These are phyloP conservation scores for Lochmaea crataegi DNA, from an alignment of 2,888 invertebrate genomes.

Conservation along the genomic window DNA sequence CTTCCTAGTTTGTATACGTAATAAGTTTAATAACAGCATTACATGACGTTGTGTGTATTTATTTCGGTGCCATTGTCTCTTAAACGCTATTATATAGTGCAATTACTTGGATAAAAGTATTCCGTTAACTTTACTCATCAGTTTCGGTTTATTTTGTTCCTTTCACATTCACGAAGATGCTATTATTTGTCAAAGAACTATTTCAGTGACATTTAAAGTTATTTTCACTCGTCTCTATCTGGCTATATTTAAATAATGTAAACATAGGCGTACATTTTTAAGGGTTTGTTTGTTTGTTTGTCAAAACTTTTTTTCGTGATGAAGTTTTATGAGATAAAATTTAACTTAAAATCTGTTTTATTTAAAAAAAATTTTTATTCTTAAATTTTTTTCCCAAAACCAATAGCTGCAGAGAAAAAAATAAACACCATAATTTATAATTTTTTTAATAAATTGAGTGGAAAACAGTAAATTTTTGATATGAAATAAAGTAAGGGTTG, in stretches of 20 bases:
- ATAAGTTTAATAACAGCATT: neutral
- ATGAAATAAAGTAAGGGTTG: too few relatives aligned
- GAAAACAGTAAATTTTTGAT: too few relatives aligned
- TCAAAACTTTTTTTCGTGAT: too few relatives aligned
- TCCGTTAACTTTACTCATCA: slow-evolving; percentile 16
- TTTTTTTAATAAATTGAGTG: too few relatives aligned
- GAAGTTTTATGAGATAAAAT: too few relatives aligned
- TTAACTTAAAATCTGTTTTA: too few relatives aligned
- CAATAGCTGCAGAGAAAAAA: too few relatives aligned
- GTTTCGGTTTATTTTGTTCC: neutral
- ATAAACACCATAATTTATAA: too few relatives aligned
- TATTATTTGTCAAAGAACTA: slow-evolving; percentile 32
- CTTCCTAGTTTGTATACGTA: neutral
- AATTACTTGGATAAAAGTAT: slow-evolving; percentile 14
- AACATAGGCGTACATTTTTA: slow-evolving; percentile 4
- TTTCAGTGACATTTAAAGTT: slow-evolving; percentile 36
- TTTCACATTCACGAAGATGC: slow-evolving; percentile 14
- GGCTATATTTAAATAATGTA: slow-evolving; percentile 25
- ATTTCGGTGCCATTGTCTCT: slow-evolving; percentile 6
- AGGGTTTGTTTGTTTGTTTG: too few relatives aligned
- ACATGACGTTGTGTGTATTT: neutral
- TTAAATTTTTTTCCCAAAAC: too few relatives aligned
- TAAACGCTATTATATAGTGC: slow-evolving; percentile 9
- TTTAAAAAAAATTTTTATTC: too few relatives aligned
- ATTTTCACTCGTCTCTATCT: slow-evolving; percentile 32